phyloP scores from a whole-genome alignment of 1,140 invertebrate genomes.

The Monomorium pharaonis region DNA sequence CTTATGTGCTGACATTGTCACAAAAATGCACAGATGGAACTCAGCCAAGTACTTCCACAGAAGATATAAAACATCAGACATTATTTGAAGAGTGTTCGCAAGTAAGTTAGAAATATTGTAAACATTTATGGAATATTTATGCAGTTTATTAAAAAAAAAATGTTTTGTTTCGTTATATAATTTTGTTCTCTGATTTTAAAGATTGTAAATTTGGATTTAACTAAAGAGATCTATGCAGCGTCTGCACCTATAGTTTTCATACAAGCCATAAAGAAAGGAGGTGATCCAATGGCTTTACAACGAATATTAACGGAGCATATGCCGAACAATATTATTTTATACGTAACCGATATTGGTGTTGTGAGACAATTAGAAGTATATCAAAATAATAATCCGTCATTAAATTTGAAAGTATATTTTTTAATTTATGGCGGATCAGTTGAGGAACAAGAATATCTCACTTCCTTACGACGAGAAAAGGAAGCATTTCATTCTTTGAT shows the following conservation, averaged over 20 bases:
- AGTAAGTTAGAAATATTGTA: slow-evolving; percentile 83
- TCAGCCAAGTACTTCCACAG: slow-evolving; percentile 73
- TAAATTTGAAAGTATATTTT: slow-evolving; percentile 92
- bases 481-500: slow-evolving; percentile 97
- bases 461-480: slow-evolving; percentile 95
- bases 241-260: slow-evolving; percentile 89
- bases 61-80: slow-evolving; percentile 81
- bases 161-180: neutral
- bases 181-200: slow-evolving; percentile 75
- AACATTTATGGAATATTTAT: slow-evolving; percentile 45
- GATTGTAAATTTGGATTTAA: slow-evolving; percentile 89
- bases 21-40: slow-evolving; percentile 82
- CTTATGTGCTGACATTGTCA: slow-evolving; percentile 89
- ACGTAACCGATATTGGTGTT: slow-evolving; percentile 94
- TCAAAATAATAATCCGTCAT: slow-evolving; percentile 87
- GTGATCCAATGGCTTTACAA: slow-evolving; percentile 89
- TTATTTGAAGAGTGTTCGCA: slow-evolving; percentile 89
- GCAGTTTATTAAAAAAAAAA: slow-evolving; percentile 12
- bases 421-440: slow-evolving; percentile 95
- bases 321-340: slow-evolving; percentile 95
- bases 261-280: slow-evolving; percentile 91
- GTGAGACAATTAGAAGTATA: slow-evolving; percentile 95
- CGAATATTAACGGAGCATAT: slow-evolving; percentile 88
- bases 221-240: slow-evolving; percentile 82
- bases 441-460: slow-evolving; percentile 98